Percentiles rank a stretch among this genome's conserved stretches.
Conservation (phyloP, 2,888 invertebrate species). For the Melanostoma mellinum region DNA sequence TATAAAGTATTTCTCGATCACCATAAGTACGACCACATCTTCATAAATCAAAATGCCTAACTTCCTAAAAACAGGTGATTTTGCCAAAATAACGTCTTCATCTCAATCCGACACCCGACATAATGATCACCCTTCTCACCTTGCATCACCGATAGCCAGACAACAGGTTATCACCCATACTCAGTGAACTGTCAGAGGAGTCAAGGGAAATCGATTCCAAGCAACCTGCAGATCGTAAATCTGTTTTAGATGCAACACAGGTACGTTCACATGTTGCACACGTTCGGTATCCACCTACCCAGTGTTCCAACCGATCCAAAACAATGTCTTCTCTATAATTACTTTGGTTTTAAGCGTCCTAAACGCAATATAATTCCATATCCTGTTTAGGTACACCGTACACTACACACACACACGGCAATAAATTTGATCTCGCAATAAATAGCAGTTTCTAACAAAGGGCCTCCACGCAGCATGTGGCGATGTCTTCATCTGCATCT, state of each 20-base stretch:
- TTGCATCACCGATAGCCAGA: background rate
- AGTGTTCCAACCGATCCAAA: slow-evolving; percentile 37
- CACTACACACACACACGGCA: background rate
- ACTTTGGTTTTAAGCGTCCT: slow-evolving; percentile 56
- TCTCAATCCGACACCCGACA: slow-evolving; percentile 42
- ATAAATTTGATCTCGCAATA: slow-evolving; percentile 60
- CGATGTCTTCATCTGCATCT: background rate
- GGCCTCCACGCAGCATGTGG: slow-evolving; percentile 62
- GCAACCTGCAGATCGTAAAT: slow-evolving; percentile 64
- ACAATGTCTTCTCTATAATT: slow-evolving; percentile 71
- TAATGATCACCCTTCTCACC: slow-evolving; percentile 64
- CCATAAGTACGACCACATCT: slow-evolving; percentile 36
- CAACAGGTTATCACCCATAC: slow-evolving; percentile 31
- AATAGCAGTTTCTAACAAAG: slow-evolving; percentile 33
- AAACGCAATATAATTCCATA: slow-evolving; percentile 65
- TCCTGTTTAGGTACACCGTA: slow-evolving; percentile 47
- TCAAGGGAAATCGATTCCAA: slow-evolving; percentile 5
- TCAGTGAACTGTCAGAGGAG: background rate
- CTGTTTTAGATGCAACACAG: slow-evolving; percentile 43
- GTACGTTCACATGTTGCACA: slow-evolving; percentile 46
- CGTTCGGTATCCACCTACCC: slow-evolving; percentile 60
- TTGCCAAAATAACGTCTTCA: slow-evolving; percentile 47
- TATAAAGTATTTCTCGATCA: background rate
- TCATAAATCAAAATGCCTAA: slow-evolving; percentile 46
- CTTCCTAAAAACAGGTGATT: slow-evolving; percentile 59